Evolutionary conservation across 2,888 invertebrate genomes (phyloP).

Genomic region (Idaea aversata): DNA sequence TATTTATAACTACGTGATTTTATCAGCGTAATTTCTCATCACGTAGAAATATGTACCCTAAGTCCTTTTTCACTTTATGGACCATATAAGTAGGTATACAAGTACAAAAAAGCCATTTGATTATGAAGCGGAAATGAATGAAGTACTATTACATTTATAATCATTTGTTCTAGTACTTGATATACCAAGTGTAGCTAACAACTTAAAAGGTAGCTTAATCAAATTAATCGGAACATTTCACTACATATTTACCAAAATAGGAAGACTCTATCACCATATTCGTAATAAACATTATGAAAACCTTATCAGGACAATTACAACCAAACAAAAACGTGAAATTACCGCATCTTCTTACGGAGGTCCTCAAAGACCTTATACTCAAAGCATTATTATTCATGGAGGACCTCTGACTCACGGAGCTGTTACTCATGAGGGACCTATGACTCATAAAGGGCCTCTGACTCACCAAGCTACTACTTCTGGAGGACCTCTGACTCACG

Average conservation of each 20-base stretch:
- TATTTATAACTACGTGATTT: no score
- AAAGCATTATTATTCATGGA: background rate
- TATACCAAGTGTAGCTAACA: slow-evolving; percentile 36
- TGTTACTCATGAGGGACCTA: slow-evolving; percentile 7
- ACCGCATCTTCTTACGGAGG: slow-evolving; percentile 6
- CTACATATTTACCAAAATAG: slow-evolving; percentile 70
- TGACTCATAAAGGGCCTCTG: no score
- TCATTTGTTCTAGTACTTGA: no score
- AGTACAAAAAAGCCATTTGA: no score
- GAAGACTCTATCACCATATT: slow-evolving; percentile 74
- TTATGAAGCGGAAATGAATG: no score
- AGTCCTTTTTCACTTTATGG: no score
- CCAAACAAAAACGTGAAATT: slow-evolving; percentile 49
- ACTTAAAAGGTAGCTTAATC: slow-evolving; percentile 73
- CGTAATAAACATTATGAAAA: slow-evolving; percentile 65
- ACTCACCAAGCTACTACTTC: no score
- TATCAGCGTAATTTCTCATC: no score
- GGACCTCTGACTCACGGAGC: slow-evolving; percentile 18
- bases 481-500: background rate
- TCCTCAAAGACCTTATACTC: background rate
- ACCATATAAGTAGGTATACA: no score
- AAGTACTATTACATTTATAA: no score
- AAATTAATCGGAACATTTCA: slow-evolving; percentile 75
- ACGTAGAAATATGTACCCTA: no score
- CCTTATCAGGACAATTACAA: slow-evolving; percentile 62